A percentile compares a stretch with the other conserved stretches of the same genome.
phyloP scores from a whole-genome alignment of 2,113 vertebrate genomes.

The Desmodus rotundus region DNA sequence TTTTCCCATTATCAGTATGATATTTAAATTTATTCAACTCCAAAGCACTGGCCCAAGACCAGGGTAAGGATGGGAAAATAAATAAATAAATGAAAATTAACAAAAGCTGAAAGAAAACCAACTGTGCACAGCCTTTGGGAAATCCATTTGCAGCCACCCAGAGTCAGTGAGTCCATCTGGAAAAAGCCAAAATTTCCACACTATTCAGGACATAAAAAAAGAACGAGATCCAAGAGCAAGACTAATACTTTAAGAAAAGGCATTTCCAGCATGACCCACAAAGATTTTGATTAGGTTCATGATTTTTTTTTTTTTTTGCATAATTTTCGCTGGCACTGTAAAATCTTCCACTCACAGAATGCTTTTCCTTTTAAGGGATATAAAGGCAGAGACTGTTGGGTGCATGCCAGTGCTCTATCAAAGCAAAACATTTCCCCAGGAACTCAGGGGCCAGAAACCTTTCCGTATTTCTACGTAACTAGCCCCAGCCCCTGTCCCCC shows the following conservation, averaged over 20 bases:
- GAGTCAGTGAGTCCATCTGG: constrained; percentile 43
- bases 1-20: constrained; percentile 44
- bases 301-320: neutral
- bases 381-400: constrained; percentile 40
- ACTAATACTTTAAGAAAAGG: constrained; percentile 64
- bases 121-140: constrained; percentile 52
- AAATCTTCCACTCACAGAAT: constrained; percentile 8
- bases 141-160: constrained; percentile 49
- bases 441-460: constrained; percentile 36
- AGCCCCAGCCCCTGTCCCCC: neutral
- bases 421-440: constrained; percentile 51
- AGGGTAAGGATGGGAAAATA: constrained; percentile 57
- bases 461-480: constrained; percentile 51
- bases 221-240: constrained; percentile 51
- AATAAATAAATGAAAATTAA: constrained; percentile 78
- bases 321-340: constrained; percentile 26
- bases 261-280: constrained; percentile 32
- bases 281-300: constrained; percentile 56
- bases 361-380: constrained; percentile 20
- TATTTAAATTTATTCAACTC: constrained; percentile 77
- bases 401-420: neutral
- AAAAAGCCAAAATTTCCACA: constrained; percentile 3
- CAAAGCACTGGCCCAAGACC: constrained; percentile 47
- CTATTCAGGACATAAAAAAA: constrained; percentile 48
- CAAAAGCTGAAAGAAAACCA: constrained; percentile 68